Evolutionary conservation across 1,140 invertebrate species (phyloP).

Genomic region (Drosophila pectinifera): DNA sequence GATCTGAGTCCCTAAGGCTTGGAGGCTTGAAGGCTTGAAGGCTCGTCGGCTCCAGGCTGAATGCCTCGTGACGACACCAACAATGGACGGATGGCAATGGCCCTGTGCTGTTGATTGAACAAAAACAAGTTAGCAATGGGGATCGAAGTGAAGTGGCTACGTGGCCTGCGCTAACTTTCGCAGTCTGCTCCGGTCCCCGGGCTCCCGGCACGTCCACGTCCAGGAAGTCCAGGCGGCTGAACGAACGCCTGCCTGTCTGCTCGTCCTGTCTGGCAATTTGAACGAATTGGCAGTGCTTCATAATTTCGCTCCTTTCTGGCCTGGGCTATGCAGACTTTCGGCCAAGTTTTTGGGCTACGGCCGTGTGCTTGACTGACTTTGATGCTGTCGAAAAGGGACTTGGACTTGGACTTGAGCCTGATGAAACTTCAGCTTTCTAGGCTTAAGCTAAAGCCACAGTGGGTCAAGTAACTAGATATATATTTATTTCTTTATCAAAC

Average conservation of each 20-base stretch:
- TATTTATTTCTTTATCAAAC: background rate
- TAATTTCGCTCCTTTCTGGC: slow-evolving; percentile 53
- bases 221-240: slow-evolving; percentile 35
- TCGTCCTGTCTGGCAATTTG: slow-evolving; percentile 41
- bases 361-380: slow-evolving; percentile 72
- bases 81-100: slow-evolving; percentile 41
- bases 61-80: slow-evolving; percentile 18
- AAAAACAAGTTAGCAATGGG: slow-evolving; percentile 63
- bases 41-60: background rate
- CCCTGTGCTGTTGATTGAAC: slow-evolving; percentile 80
- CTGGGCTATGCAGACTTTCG: slow-evolving; percentile 50
- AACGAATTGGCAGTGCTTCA: slow-evolving; percentile 61
- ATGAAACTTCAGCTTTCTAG: slow-evolving; percentile 56
- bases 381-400: slow-evolving; percentile 73
- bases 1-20: background rate
- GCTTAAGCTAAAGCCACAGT: slow-evolving; percentile 3
- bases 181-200: background rate
- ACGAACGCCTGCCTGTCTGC: slow-evolving; percentile 18
- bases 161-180: slow-evolving; percentile 50
- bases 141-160: slow-evolving; percentile 48
- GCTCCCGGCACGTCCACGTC: slow-evolving; percentile 38
- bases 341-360: slow-evolving; percentile 53
- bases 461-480: background rate
- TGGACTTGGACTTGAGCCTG: slow-evolving; percentile 41
- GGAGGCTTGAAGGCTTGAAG: slow-evolving; percentile 6